Evolutionary conservation across 2,888 invertebrate genomes (phyloP).

Genomic region (Chrysolina americana): DNA sequence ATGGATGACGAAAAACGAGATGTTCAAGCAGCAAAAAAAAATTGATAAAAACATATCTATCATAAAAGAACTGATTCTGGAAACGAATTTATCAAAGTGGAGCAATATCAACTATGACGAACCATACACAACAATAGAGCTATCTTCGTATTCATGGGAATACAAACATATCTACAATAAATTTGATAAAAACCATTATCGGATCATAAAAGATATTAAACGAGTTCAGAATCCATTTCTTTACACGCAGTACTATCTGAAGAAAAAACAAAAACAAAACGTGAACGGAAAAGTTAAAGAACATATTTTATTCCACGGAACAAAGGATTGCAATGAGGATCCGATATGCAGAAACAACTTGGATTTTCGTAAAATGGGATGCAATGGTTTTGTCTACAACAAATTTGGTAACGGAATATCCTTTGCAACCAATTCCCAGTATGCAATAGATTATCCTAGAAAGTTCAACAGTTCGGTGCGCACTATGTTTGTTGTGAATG

Average conservation of each 20-base stretch:
- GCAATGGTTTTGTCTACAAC: conserved; percentile 21
- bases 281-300: conserved; percentile 18
- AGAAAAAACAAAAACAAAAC: conserved; percentile 23
- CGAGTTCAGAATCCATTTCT: conserved; percentile 4
- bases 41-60: background rate
- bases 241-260: conserved; percentile 20
- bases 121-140: background rate
- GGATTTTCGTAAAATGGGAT: conserved; percentile 36
- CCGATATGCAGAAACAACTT: conserved; percentile 35
- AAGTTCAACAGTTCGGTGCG: background rate
- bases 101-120: background rate
- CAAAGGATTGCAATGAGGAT: conserved; percentile 25
- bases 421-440: conserved; percentile 28
- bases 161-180: background rate
- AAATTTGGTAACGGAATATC: conserved; percentile 38
- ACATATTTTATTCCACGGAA: conserved; percentile 38
- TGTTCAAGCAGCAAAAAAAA: background rate
- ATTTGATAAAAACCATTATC: background rate
- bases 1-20: background rate
- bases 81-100: background rate
- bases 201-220: background rate
- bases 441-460: conserved; percentile 33
- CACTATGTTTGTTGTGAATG: conserved; percentile 36
- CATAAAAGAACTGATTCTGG: background rate
- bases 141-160: background rate